Conservation (phyloP, 2,797 vertebrate genomes). For the Lemur catta region DNA sequence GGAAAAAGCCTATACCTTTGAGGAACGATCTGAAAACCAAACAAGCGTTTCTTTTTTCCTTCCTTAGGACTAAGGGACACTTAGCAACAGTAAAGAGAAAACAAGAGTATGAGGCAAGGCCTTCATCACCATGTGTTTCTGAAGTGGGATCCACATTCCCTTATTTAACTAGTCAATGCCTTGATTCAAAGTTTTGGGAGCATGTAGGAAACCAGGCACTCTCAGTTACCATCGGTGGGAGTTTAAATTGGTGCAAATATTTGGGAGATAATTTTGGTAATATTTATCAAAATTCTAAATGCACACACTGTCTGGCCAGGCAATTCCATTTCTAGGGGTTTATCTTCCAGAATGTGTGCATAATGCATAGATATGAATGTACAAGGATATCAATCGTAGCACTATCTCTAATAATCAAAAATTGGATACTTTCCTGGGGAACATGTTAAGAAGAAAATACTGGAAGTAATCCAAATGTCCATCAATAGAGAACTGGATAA, state of each 20-base stretch:
- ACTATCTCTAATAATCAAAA: slow-evolving; percentile 23
- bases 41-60: background rate
- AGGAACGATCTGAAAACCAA: background rate
- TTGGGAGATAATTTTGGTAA: background rate
- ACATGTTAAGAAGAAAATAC: background rate
- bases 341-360: background rate
- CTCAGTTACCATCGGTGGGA: background rate
- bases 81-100: slow-evolving; percentile 18
- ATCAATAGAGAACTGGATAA: background rate
- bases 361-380: background rate
- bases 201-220: background rate
- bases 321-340: background rate
- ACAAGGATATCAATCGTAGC: background rate
- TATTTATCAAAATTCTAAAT: slow-evolving; percentile 29
- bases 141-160: background rate
- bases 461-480: slow-evolving; percentile 49
- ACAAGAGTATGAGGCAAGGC: background rate
- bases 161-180: background rate
- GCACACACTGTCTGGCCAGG: background rate
- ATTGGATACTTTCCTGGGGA: background rate
- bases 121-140: background rate
- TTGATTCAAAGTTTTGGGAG: background rate
- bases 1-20: background rate
- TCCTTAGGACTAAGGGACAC: background rate
- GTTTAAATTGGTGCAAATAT: background rate